phyloP scores from a whole-genome alignment of 2,797 vertebrate species.

The Sebastes nivosus region DNA sequence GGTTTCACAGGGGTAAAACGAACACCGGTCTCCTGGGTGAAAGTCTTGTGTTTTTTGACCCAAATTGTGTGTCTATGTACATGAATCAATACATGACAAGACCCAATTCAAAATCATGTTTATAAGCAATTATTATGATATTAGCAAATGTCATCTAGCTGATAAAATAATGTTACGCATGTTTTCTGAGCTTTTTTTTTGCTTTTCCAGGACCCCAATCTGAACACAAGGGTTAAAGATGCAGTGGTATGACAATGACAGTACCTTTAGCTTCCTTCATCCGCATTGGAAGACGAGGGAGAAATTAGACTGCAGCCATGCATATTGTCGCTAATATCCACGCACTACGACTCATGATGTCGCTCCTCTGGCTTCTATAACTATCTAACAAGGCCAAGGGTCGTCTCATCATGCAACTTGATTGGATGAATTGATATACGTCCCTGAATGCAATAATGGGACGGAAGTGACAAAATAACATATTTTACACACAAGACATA shows the following conservation, averaged over 20 bases:
- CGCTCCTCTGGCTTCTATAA: not conserved
- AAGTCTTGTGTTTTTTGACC: no score
- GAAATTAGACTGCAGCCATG: not conserved
- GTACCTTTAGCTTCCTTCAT: not conserved
- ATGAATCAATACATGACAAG: no score
- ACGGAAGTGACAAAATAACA: not conserved
- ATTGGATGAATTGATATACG: not conserved
- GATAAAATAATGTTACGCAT: not conserved
- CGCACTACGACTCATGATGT: not conserved
- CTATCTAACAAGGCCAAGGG: not conserved
- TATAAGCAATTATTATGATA: not conserved
- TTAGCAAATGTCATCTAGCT: not conserved
- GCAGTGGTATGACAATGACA: not conserved
- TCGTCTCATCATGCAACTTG: not conserved
- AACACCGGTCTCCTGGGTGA: no score
- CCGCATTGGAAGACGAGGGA: not conserved
- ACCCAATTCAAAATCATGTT: slow-evolving; percentile 11
- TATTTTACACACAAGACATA: not conserved
- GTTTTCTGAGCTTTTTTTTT: not conserved
- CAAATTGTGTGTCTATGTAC: no score
- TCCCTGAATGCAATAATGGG: not conserved
- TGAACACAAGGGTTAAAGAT: not conserved
- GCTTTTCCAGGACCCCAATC: not conserved
- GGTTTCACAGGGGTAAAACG: no score
- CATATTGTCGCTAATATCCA: not conserved